Evolutionary conservation across 2,888 invertebrate species (phyloP).

Genomic region (Ectemnius continuus): DNA sequence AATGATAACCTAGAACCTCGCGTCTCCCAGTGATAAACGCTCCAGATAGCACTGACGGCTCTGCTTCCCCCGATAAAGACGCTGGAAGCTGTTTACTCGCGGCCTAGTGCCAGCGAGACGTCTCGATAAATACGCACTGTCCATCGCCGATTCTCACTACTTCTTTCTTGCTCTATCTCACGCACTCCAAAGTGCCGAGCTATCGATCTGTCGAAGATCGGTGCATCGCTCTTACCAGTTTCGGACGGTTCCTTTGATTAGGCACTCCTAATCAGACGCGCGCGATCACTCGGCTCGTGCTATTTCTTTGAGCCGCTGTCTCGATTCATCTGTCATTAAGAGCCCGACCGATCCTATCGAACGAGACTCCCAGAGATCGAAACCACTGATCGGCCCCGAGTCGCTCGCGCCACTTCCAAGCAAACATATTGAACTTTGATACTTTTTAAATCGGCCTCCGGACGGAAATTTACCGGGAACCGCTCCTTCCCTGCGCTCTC

Average conservation of each 20-base stretch:
- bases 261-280: slow-evolving; percentile 22
- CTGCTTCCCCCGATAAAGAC: slow-evolving; percentile 33
- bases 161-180: slow-evolving; percentile 19
- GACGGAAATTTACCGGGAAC: slow-evolving; percentile 1
- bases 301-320: not conserved
- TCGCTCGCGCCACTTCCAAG: not conserved
- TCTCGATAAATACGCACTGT: slow-evolving; percentile 31
- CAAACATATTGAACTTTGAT: slow-evolving; percentile 1
- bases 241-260: slow-evolving; percentile 38
- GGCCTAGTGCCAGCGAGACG: slow-evolving; percentile 36
- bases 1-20: slow-evolving; percentile 49
- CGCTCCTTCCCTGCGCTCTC: not conserved
- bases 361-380: not conserved
- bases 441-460: slow-evolving; percentile 5
- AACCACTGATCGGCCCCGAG: not conserved
- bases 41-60: slow-evolving; percentile 26
- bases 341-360: slow-evolving; percentile 26
- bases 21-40: slow-evolving; percentile 41
- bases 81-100: slow-evolving; percentile 45
- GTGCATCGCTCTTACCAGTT: slow-evolving; percentile 39
- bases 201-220: slow-evolving; percentile 41
- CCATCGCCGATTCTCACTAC: slow-evolving; percentile 22
- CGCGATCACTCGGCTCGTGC: slow-evolving; percentile 20
- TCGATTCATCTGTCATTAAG: slow-evolving; percentile 44
- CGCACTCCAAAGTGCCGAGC: not conserved